Conservation (phyloP, 2,888 invertebrate genomes). For the Drosophila monieri region DNA sequence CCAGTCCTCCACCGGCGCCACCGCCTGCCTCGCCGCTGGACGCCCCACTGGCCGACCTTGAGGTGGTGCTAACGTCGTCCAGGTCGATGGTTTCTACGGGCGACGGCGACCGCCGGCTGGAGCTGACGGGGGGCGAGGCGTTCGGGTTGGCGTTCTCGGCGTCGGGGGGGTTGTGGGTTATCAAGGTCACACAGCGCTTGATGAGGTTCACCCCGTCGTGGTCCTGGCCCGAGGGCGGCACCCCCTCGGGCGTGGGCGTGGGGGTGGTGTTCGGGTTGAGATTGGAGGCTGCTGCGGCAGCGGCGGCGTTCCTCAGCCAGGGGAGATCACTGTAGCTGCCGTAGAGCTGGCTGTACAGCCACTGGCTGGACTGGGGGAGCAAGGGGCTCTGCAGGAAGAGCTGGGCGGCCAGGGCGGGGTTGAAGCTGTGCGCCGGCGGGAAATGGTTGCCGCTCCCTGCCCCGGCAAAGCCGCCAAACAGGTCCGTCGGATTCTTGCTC, state of each 20-base stretch:
- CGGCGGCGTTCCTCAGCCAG: slow-evolving; percentile 86
- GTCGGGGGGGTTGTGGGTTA: slow-evolving; percentile 81
- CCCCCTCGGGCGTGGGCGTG: not conserved
- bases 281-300: slow-evolving; percentile 72
- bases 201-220: slow-evolving; percentile 82
- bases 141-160: slow-evolving; percentile 81
- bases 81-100: slow-evolving; percentile 85
- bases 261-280: slow-evolving; percentile 67
- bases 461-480: slow-evolving; percentile 84
- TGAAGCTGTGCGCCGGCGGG: slow-evolving; percentile 84
- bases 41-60: slow-evolving; percentile 73
- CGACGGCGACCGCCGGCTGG: slow-evolving; percentile 85
- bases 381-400: slow-evolving; percentile 90
- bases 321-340: slow-evolving; percentile 88
- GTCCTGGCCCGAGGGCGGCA: slow-evolving; percentile 25
- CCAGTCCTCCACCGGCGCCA: slow-evolving; percentile 52
- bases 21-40: slow-evolving; percentile 47
- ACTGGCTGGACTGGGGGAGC: slow-evolving; percentile 90
- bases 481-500: slow-evolving; percentile 82
- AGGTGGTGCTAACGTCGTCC: slow-evolving; percentile 80
- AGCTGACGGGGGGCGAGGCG: slow-evolving; percentile 83
- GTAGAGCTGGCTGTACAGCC: slow-evolving; percentile 91
- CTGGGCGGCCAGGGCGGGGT: slow-evolving; percentile 88
- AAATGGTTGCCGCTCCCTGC: slow-evolving; percentile 84
- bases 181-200: slow-evolving; percentile 82